Evolutionary conservation across 2,113 vertebrate species (phyloP), one percentile per base, ranked within the genome.

Genomic region (Lamprotornis superbus): DNA sequence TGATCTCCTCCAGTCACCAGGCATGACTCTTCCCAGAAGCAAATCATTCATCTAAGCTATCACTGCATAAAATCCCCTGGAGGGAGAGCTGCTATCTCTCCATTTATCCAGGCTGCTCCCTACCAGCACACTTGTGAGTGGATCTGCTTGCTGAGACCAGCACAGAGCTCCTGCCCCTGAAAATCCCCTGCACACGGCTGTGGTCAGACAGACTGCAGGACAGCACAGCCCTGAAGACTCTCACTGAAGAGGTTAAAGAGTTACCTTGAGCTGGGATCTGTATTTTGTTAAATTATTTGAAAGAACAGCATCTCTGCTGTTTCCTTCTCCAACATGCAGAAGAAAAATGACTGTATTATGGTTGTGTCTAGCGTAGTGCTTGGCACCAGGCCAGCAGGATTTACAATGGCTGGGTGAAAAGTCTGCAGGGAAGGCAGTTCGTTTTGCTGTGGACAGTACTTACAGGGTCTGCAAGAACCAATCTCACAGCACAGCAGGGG

Each of bases 271-370:
- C 94, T 57, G 95, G 84, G 96, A 87, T 97, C 97, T 97, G 97
- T 84, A 96, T 93, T 96, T 97, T 85, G 97, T 97, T 97, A 97
- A 92, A 90, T 87, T 90, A 94, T 97, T 97, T 97, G 96, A 97
- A 97, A 97, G 97, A 95, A 92, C 50, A 96, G 86, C 93, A 83
- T 97, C 96, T 97, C 95, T 93, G 95, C 95, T 97, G 95, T 97
- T 97, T 98, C 97, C 96, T 97, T 93, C 92, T 84, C 91, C 91
- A 92, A 84, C 91, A 37, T 77, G 85, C 87, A 74, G 86, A 96
- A 97, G 96, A 97, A 97, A 97, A 97, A 97, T 97, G 95, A 96
- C 93, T 75, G 95, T 96, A 96, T 95, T 96, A 95, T 94, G 94
- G 93, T 95, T 96, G 94, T 96, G 97, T 97, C 96, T 97, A 95